Evolutionary conservation across 2,797 vertebrate genomes (phyloP).

Genomic region (Etheostoma nigrum): DNA sequence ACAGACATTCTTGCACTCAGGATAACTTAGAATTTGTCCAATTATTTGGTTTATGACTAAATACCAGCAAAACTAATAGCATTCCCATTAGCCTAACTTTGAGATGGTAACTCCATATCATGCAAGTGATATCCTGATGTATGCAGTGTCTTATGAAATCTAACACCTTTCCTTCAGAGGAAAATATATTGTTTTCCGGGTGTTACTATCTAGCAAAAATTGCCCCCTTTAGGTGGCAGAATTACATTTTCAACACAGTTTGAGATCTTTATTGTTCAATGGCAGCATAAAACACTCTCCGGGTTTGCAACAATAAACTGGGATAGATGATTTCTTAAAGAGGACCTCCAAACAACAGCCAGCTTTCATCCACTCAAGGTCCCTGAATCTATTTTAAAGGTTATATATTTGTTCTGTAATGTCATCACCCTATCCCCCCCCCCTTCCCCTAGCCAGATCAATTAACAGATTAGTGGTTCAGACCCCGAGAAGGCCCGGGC

Average conservation of each 20-base stretch:
- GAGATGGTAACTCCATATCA: background rate
- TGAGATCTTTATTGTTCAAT: conserved; percentile 3
- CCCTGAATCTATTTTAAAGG: conserved; percentile 64
- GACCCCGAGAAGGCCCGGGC: conserved; percentile 33
- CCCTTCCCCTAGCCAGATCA: conserved; percentile 69
- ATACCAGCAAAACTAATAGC: background rate
- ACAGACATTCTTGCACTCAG: background rate
- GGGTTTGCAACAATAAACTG: conserved; percentile 17
- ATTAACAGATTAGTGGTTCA: conserved; percentile 79
- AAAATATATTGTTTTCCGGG: background rate
- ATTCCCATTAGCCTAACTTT: background rate
- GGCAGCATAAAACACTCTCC: background rate
- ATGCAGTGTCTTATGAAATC: background rate
- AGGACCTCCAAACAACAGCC: conserved; percentile 31
- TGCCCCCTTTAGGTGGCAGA: background rate
- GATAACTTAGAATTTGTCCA: background rate
- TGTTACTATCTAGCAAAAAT: background rate
- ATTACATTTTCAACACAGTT: conserved; percentile 8
- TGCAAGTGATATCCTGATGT: background rate
- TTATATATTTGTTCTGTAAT: conserved; percentile 64
- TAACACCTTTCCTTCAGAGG: background rate
- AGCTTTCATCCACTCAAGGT: conserved; percentile 44
- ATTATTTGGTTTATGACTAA: no score
- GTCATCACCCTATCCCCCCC: conserved; percentile 29
- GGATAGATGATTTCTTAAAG: conserved; percentile 30